phyloP scores from a whole-genome alignment of 2,113 vertebrate genomes.

The Rhynchopsitta pachyrhyncha region DNA sequence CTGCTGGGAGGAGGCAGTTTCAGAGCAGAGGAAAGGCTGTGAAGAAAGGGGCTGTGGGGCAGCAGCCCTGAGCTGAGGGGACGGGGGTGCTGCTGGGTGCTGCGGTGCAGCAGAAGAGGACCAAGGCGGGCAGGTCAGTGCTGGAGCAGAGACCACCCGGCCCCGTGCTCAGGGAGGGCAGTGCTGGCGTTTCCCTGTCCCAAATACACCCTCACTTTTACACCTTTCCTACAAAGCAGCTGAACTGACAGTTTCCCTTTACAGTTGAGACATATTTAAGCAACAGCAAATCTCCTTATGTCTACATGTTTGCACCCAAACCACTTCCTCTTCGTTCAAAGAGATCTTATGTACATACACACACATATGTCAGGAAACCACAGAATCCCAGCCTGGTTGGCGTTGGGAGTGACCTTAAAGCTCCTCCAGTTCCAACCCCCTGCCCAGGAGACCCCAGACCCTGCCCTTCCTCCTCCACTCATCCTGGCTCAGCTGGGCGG shows the following conservation, averaged over 20 bases:
- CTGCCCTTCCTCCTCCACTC: not conserved
- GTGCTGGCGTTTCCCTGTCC: not conserved
- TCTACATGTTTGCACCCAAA: not conserved
- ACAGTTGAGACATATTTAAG: not conserved
- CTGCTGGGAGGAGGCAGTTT: accelerated
- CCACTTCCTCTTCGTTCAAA: not conserved
- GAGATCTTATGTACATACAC: accelerated
- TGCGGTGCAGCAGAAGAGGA: not conserved
- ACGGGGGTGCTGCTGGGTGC: not conserved
- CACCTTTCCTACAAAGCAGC: not conserved
- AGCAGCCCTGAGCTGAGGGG: not conserved
- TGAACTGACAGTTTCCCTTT: not conserved
- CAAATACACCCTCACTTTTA: accelerated
- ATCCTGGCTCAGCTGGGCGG: not conserved
- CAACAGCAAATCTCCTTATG: not conserved
- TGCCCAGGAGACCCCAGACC: accelerated
- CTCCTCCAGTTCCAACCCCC: accelerated
- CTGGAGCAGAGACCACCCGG: not conserved
- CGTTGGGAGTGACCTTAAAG: not conserved
- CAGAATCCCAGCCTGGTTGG: not conserved
- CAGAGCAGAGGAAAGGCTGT: accelerated
- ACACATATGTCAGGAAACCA: not conserved
- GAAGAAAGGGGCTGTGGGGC: not conserved
- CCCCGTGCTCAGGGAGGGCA: accelerated
- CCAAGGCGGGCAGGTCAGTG: not conserved